These are phyloP conservation scores for Papilio gigon DNA, from an alignment of 2,888 invertebrate species.

Conservation along the genomic window DNA sequence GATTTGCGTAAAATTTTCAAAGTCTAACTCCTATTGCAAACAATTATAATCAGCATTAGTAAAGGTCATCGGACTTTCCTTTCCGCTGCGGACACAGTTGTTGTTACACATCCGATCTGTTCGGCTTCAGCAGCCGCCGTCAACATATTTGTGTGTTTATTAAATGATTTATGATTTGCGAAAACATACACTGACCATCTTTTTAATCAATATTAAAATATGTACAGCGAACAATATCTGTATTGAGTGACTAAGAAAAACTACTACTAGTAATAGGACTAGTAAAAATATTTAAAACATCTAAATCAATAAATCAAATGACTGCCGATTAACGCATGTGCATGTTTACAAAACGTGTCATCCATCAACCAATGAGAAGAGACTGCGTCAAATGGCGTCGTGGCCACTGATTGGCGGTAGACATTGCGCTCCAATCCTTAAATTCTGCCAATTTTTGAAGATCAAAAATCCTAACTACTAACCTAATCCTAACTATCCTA, in stretches of 20 bases:
- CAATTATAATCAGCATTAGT: neutral
- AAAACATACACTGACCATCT: neutral
- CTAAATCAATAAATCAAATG: neutral
- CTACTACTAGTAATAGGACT: too few species aligned
- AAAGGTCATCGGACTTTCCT: conserved; percentile 28
- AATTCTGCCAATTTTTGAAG: neutral
- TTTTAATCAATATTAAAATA: too few species aligned
- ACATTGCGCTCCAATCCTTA: neutral
- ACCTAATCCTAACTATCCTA: too few species aligned
- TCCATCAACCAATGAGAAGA: neutral
- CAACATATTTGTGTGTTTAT: neutral
- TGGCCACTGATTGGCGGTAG: neutral
- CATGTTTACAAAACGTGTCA: neutral
- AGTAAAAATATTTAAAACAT: too few species aligned
- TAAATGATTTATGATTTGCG: neutral
- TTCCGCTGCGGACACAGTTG: conserved; percentile 20
- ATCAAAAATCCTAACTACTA: too few species aligned
- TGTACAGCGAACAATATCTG: too few species aligned
- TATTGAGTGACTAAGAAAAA: too few species aligned
- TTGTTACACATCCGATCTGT: conserved; percentile 22
- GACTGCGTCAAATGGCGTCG: neutral
- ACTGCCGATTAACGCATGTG: neutral
- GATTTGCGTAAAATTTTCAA: neutral
- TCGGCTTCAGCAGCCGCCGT: conserved; percentile 1
- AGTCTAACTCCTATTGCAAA: conserved; percentile 4